Base-by-base conservation (phyloP, 2,113 vertebrate genomes). In the Aleadryas rufinucha region DNA sequence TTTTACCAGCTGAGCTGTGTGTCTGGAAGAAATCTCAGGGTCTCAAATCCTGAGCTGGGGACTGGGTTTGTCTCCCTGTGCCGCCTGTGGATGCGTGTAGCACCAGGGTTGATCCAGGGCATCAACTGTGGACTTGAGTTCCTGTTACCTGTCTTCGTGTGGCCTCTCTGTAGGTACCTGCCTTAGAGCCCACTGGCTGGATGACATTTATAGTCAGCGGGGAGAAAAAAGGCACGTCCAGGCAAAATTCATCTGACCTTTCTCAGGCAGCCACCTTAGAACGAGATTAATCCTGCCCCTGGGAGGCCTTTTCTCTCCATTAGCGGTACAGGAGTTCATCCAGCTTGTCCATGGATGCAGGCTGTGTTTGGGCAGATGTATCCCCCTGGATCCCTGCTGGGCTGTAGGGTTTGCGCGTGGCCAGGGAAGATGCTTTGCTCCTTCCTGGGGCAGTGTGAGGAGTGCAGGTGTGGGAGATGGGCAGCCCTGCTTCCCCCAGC, bases 201-300 rank as follows among this genome's bases (percentile, higher is more conserved):
- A 16, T 94, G 95, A 86, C 95, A 94, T 96, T 96, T 95, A 71
- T 21, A 84, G 63, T 77, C 76, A 68, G 63, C 1, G 0, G 71
- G 68, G 76, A 96, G 88, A 77, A 77, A 78, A 88, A 88, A 88
- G 85, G 41, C 90, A 90, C 5, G 1, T 77, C 90, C 92, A 70
- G 88, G 71, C 54, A 77, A 91, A 84, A 92, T 83, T 61, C 76
- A 66, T 69, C 63, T 89, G 96, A 88, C 94, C 92, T 96, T 96
- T 96, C 76, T 59, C 45, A 63, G 88, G 50, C 92, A 95, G 70
- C 63, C 87, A 60, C 84, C 92, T 93, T 44, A 89, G 65, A 69
- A 90, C 0, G 33, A 84, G 85, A 90, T 95, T 70, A 92, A 92
- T 92, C 85, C 75, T 93, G 85, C 50, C 83, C 80, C 54, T 26